These are phyloP conservation scores for Paguma larvata DNA, from an alignment of 2,797 vertebrate genomes.

Conservation along the genomic window DNA sequence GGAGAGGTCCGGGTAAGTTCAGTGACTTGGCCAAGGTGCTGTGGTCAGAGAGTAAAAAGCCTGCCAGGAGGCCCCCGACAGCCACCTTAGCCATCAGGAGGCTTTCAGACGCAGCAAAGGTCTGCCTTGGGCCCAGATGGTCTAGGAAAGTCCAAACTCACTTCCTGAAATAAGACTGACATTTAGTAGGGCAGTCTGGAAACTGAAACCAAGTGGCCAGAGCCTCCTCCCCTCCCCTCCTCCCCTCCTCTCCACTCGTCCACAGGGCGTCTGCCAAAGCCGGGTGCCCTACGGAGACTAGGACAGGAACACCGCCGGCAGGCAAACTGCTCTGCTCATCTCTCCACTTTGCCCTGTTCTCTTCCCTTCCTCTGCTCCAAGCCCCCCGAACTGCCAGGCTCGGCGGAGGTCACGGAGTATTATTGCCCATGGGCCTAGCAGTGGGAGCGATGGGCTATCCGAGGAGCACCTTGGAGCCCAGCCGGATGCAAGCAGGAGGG, in stretches of 20 bases:
- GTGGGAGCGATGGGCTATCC: background rate
- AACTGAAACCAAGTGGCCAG: slow-evolving; percentile 32
- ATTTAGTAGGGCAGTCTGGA: slow-evolving; percentile 34
- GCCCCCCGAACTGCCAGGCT: background rate
- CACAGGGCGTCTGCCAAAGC: background rate
- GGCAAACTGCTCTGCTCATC: background rate
- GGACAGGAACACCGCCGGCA: background rate
- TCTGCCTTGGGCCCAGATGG: background rate
- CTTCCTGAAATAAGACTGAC: slow-evolving; percentile 70
- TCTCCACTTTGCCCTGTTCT: background rate
- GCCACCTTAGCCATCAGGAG: background rate
- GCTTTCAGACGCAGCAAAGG: background rate
- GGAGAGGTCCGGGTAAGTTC: background rate
- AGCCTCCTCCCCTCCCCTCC: background rate
- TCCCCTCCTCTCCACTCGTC: background rate
- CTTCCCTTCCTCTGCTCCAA: background rate
- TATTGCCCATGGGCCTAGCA: background rate
- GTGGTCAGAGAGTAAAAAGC: background rate
- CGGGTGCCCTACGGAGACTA: background rate
- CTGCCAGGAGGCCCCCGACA: background rate
- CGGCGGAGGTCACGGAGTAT: background rate
- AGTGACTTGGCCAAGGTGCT: background rate
- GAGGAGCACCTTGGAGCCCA: background rate
- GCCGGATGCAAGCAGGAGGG: background rate
- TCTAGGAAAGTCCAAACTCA: slow-evolving; percentile 46